phyloP scores from a whole-genome alignment of 1,140 invertebrate species.

The Metopolophium dirhodum region DNA sequence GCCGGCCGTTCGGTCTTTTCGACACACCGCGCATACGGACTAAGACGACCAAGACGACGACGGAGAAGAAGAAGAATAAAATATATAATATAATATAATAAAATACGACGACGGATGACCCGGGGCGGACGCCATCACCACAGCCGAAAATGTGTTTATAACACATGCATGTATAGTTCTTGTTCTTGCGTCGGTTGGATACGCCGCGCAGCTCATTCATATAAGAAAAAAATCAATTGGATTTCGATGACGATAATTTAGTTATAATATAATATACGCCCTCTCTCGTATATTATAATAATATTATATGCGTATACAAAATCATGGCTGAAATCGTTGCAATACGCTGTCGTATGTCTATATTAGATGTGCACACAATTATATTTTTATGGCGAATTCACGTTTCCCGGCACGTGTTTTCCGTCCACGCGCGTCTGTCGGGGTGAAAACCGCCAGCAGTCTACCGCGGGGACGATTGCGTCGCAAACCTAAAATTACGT shows the following conservation, averaged over 20 bases:
- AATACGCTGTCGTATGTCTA: background rate
- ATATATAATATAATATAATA: background rate
- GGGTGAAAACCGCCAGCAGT: background rate
- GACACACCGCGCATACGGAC: background rate
- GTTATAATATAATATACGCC: background rate
- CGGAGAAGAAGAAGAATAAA: background rate
- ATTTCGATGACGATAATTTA: background rate
- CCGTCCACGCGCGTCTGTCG: background rate
- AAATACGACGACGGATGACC: background rate
- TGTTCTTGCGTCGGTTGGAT: background rate
- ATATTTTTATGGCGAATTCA: background rate
- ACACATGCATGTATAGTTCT: background rate
- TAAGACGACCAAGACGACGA: background rate
- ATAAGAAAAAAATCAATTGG: background rate
- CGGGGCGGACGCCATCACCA: conserved; percentile 9
- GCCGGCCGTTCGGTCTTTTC: background rate
- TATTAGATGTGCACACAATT: background rate
- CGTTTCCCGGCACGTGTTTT: background rate
- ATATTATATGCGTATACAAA: background rate
- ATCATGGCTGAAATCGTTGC: background rate
- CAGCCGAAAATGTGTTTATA: background rate
- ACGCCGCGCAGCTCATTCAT: background rate
- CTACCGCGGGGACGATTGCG: background rate
- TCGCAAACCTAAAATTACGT: background rate
- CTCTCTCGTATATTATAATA: background rate